Base-by-base conservation (phyloP, 2,888 invertebrate species). In the Drosophila longiperda region DNA sequence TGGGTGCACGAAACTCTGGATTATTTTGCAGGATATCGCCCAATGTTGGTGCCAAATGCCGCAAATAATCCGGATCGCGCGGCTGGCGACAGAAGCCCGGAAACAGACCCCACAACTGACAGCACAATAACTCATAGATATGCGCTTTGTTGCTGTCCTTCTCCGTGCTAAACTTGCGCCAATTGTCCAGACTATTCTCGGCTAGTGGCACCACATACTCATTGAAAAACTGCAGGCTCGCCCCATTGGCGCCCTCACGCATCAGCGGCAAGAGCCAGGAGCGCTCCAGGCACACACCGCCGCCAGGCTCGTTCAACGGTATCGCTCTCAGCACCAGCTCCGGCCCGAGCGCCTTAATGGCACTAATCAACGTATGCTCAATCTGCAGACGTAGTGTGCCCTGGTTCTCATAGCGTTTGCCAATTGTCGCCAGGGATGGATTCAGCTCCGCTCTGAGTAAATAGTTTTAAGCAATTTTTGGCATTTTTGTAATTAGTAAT, bases 251-350 rank as follows among this genome's bases (percentile, higher is more conserved):
- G 84, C 97, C 97, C 90, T 98, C 97, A 82, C 97, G 96, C 63
- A 99, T 92, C 0, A 99, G 95, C 0, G 98, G 98, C 29, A 99
- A 92, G n/a, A 99, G 92, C 99, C 99, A 99, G 59, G 97, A 97
- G 64, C 97, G 94, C n/a, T 97, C 96, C 68, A 99, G 93, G 75
- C 96, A 94, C 75, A 96, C 93, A 36, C 95, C 91, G 55, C 94
- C 94, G 1, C 94, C 94, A 1, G 80, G 84, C 75, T 94, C 95
- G 83, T 95, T 93, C 20, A 98, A 87, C 0, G 96, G 96, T 72
- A 97, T 95, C 9, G 95, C 94, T 72, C 94, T 93, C 11, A 98
- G 93, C 0, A 97, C 96, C 63, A 94, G 92, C 87, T 96, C 96
- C 0, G 97, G 97, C 0, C 97, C 97, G 87, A 97, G 93, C 0